These are phyloP conservation scores for Brachionus paranguensis DNA, from an alignment of 1,140 invertebrate genomes.

Conservation along the genomic window DNA sequence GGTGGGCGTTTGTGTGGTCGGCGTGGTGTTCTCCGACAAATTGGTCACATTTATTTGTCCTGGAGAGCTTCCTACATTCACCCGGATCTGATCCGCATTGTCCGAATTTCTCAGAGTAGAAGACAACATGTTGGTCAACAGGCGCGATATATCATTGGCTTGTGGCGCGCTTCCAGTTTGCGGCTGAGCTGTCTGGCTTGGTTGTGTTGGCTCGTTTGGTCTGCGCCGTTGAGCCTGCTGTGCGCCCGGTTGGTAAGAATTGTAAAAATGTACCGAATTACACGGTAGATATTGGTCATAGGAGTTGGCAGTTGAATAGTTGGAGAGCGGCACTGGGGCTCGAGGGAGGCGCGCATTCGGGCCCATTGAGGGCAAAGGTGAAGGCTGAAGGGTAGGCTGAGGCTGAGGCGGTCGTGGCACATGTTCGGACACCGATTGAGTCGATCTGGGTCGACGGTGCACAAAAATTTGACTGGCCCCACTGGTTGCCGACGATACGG, in stretches of 20 bases:
- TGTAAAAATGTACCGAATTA: slow-evolving; percentile 39
- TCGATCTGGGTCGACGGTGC: background rate
- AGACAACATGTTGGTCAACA: background rate
- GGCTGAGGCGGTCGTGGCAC: background rate
- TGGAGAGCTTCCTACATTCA: background rate
- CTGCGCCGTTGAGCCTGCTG: background rate
- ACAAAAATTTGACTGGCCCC: background rate
- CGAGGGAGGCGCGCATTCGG: background rate
- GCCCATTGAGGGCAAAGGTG: background rate
- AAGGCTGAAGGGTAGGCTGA: no score
- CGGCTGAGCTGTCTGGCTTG: background rate
- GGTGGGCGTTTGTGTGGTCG: background rate
- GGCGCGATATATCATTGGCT: background rate
- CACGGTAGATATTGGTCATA: slow-evolving; percentile 36
- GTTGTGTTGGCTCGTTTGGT: background rate
- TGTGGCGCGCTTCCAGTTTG: no score
- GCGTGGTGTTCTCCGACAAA: background rate
- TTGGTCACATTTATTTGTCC: background rate
- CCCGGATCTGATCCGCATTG: background rate
- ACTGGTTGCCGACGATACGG: background rate
- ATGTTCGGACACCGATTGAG: background rate
- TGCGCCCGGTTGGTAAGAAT: background rate
- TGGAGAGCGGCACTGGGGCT: background rate
- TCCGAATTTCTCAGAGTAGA: background rate
- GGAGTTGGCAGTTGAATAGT: background rate